phyloP scores from a whole-genome alignment of 2,113 vertebrate genomes.

The Tyto alba region DNA sequence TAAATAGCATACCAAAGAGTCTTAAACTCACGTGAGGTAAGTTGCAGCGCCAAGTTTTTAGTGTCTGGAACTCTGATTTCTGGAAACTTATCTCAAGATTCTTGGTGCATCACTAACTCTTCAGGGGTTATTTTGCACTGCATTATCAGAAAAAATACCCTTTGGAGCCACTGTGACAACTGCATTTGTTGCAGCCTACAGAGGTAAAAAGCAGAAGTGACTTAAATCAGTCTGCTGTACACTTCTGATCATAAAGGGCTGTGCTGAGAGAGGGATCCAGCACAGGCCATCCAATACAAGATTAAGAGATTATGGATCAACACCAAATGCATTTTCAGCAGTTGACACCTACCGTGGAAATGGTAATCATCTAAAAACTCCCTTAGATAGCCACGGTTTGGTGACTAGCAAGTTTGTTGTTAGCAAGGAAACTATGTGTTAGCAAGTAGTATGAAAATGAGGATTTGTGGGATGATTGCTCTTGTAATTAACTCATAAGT shows the following conservation, averaged over 20 bases:
- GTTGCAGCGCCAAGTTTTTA: neutral
- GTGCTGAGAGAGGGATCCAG: neutral
- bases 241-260: neutral
- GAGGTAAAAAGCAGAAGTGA: neutral
- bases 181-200: neutral
- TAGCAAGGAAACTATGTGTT: neutral
- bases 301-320: neutral
- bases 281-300: neutral
- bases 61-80: neutral
- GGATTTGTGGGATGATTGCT: neutral
- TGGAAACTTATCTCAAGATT: neutral
- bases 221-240: neutral
- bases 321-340: neutral
- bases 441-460: neutral
- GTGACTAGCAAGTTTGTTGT: neutral
- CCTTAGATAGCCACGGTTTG: neutral
- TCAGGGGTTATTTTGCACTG: neutral
- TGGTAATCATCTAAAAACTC: neutral
- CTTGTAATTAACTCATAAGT: neutral
- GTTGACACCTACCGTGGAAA: neutral
- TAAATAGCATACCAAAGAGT: neutral
- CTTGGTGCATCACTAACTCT: neutral
- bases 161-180: neutral
- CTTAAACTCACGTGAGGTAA: neutral
- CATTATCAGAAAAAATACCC: neutral